Conservation (phyloP, 2,888 invertebrate species). For the Acholoe squamosa region DNA sequence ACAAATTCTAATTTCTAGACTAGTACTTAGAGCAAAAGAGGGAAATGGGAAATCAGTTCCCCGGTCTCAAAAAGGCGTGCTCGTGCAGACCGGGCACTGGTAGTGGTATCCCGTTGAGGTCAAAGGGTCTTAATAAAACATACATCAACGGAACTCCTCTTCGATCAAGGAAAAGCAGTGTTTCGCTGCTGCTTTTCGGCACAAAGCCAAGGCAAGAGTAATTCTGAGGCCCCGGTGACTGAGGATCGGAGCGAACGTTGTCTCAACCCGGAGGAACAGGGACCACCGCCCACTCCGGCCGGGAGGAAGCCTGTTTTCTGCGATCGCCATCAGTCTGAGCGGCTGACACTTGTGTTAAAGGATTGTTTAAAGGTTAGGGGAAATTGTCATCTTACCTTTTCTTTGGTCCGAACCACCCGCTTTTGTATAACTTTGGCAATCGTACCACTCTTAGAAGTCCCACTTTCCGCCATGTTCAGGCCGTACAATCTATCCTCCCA, state of each 20-base stretch:
- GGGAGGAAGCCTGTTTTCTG: not conserved
- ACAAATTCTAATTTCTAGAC: too few relatives aligned
- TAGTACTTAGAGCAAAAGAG: too few relatives aligned
- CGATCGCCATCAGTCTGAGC: not conserved
- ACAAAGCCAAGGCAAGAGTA: conserved; percentile 46
- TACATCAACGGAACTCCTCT: not conserved
- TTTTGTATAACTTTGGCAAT: conserved; percentile 69
- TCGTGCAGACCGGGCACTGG: too few relatives aligned
- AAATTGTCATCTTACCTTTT: conserved; percentile 67
- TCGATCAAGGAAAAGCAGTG: not conserved
- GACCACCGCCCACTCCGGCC: conserved; percentile 58
- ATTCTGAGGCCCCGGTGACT: not conserved
- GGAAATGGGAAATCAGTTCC: too few relatives aligned
- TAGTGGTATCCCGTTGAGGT: too few relatives aligned
- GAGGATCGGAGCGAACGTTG: not conserved
- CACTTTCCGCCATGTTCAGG: conserved; percentile 65
- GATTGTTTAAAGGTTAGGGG: not conserved
- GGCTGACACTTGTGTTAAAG: not conserved
- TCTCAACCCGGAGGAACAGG: conserved; percentile 32
- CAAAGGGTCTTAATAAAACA: not conserved
- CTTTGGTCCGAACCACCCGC: conserved; percentile 69
- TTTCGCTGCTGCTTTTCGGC: not conserved
- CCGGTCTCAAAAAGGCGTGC: too few relatives aligned
- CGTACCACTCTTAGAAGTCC: conserved; percentile 61
- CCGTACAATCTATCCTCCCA: conserved; percentile 39